Evolutionary conservation across 2,888 invertebrate genomes (phyloP), one percentile per base, ranked within the genome.

Genomic region (Drosophila nr. medialis): DNA sequence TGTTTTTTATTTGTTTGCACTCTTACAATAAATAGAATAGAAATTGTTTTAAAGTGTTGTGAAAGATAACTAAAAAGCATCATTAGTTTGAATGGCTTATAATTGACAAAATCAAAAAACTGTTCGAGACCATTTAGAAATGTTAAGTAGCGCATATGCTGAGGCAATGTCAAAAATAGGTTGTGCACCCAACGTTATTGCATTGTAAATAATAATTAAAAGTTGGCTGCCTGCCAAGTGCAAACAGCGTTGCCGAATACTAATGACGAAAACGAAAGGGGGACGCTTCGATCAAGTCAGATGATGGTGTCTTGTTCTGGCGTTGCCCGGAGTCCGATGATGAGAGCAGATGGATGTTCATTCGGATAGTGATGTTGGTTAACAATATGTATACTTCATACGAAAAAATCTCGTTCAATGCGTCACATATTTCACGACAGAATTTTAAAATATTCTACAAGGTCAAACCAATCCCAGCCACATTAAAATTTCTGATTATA

Each of bases 281-380:
- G 8, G 29, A 29, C 10, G 30, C 15, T n/a, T 56, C 29, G 15
- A 18, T 21, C 27, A 21, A 40, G 15, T 11, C 21, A 38, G 32
- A 32, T 63, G 10, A 72, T 24, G 48, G 64, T 21, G 63, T 48
- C 30, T 67, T 72, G 54, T 79, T 77, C 64, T 88, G 89, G 63
- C 81, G 80, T 45, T 81, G 65, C 88, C 81, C 0, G 92, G 91
- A 55, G 91, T 88, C 13, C 91, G 85, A 0, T 91, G 90, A 64
- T 45, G 7, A 21, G 13, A 6, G 21, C 21, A 45, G 13, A 21
- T 4, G 1, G 13, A n/a, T n/a, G n/a, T n/a, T n/a, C n/a, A n/a
- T n/a, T 29, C 4, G n/a, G 11, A 2, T 40, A 10, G n/a, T n/a
- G 5, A 21, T 45, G 21, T 8, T 21, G 13, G 7, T 21, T 13